A percentile compares a stretch with the other conserved stretches of the same genome.
Evolutionary conservation across 2,113 vertebrate species (phyloP).

Genomic region (Pelmatolapia mariae): DNA sequence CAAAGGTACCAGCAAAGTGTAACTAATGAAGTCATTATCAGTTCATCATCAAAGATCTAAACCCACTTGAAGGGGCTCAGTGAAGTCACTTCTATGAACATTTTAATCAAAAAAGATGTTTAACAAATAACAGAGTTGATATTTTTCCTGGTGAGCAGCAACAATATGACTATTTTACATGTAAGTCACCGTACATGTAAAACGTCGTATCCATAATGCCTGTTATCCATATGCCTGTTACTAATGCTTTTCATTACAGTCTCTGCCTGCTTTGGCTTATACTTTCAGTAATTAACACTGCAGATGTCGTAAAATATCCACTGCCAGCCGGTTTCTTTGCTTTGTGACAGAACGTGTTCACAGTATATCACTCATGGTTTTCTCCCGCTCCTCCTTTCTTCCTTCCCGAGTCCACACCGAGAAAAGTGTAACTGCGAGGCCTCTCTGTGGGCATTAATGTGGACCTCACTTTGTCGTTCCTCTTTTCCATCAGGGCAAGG

Average conservation of each 20-base stretch:
- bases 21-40: not conserved
- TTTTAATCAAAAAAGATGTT: not conserved
- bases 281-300: constrained; percentile 13
- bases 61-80: not conserved
- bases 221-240: not conserved
- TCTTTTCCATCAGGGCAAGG: constrained; percentile 75
- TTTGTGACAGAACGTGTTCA: not conserved
- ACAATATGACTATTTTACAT: not conserved
- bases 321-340: not conserved
- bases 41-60: not conserved
- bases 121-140: not conserved
- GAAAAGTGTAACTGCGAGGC: constrained; percentile 32
- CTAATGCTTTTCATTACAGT: not conserved
- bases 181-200: not conserved
- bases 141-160: not conserved
- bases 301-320: not conserved
- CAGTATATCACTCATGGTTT: not conserved
- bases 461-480: constrained; percentile 57
- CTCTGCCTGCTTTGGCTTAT: not conserved
- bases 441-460: constrained; percentile 21
- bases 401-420: constrained; percentile 32
- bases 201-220: not conserved
- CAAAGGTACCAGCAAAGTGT: not conserved
- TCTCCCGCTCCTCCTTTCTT: not conserved
- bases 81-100: not conserved